Base-by-base conservation (phyloP, 2,113 vertebrate species). In the Taxidea taxus region DNA sequence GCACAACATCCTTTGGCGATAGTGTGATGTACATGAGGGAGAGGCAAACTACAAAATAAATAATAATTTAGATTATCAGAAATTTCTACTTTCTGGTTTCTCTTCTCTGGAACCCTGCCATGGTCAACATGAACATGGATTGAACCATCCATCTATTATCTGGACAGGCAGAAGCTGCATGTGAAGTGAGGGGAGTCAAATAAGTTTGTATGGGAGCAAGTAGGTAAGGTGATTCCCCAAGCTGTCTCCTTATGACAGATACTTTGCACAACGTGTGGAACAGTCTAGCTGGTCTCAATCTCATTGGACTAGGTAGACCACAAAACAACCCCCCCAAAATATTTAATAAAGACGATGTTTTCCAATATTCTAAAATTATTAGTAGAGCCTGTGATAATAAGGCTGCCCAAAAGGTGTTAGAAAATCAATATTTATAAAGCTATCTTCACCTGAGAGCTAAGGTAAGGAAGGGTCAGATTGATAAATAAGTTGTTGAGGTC, bases 221-320 rank as follows among this genome's bases (percentile, higher is more conserved):
- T 39, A 0, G 3, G 1, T 51, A 7, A 88, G 42, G 3, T 56
- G 13, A 74, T 60, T 54, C 44, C 1, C 9, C 29, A 86, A 64
- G 2, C 5, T 83, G 6, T 70, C 23, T 70, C 25, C 2, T 64
- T 58, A 27, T 6, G 16, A 14, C 3, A 77, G 87, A 62, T 51
- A 68, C 7, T 75, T 77, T 12, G 44, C 3, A 44, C 4, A 1
- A 0, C 27, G 10, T 60, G 15, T 6, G 15, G 39, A 58, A 12
- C 0, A 4, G 4, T 83, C 14, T 54, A 80, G 2, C 7, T 2
- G 0, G 20, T 83, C 37, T 82, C 44, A 0, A 29, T 20, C 6
- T 58, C 7, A 11, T 39, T 7, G 6, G 56, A 70, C 27, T 16
- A 10, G 29, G 27, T 6, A 85, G 54, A 88, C 42, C 3, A 72